phyloP scores from a whole-genome alignment of 2,888 invertebrate genomes.

The Acheta domesticus region DNA sequence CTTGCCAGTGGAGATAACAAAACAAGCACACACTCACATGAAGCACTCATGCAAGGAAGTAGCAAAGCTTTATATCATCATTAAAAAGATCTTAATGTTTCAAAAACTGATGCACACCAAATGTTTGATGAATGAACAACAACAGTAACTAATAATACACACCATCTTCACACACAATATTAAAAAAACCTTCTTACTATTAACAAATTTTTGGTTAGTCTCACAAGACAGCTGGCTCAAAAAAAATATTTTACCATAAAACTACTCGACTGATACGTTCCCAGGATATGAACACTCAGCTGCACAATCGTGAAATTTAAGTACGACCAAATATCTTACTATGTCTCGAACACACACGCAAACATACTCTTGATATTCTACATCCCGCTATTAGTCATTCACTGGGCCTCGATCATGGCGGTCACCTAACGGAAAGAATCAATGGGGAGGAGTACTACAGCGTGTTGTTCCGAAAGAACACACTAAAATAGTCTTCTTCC shows the following conservation, averaged over 20 bases:
- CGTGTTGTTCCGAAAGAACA: background rate
- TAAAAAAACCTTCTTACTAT: background rate
- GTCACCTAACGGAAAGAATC: constrained; percentile 38
- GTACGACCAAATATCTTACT: background rate
- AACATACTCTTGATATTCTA: constrained; percentile 26
- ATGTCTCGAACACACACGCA: background rate
- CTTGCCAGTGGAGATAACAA: background rate
- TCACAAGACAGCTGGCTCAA: background rate
- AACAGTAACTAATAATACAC: background rate
- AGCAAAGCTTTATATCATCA: background rate
- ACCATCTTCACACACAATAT: background rate
- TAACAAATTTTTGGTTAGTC: background rate
- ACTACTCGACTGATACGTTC: background rate
- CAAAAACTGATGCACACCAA: background rate
- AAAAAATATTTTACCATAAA: constrained; percentile 10
- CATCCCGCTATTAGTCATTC: constrained; percentile 33
- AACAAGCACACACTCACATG: background rate
- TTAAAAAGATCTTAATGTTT: background rate
- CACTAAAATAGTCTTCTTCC: background rate
- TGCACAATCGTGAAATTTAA: background rate
- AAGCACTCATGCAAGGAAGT: constrained; percentile 2
- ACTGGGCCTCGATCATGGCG: constrained; percentile 35
- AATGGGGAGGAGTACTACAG: constrained; percentile 28
- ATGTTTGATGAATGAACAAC: background rate
- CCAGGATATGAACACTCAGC: background rate